These are phyloP conservation scores for Rhinatrema bivittatum DNA, from an alignment of 2,797 vertebrate species.

Conservation along the genomic window DNA sequence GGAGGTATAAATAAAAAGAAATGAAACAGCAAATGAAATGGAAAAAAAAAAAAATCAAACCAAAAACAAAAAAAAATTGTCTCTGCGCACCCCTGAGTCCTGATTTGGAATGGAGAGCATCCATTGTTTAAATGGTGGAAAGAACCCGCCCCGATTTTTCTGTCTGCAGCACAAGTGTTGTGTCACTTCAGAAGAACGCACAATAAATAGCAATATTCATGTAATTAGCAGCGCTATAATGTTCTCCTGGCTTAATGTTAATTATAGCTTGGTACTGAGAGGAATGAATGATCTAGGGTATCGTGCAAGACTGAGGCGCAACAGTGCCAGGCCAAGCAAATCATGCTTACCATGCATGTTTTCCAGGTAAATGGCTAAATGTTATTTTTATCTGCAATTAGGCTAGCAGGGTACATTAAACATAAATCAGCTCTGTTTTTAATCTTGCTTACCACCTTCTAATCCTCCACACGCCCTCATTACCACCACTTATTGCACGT, in stretches of 20 bases:
- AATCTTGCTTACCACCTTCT: not conserved
- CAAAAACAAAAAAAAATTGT: too few relatives aligned
- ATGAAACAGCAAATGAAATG: too few relatives aligned
- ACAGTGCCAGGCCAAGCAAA: not conserved
- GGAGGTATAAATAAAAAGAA: too few relatives aligned
- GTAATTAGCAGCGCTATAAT: not conserved
- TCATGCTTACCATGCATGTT: not conserved
- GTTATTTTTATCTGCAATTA: not conserved
- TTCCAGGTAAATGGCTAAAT: not conserved
- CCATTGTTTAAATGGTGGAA: not conserved
- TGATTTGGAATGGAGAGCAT: too few relatives aligned
- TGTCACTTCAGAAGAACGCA: not conserved
- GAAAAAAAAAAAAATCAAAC: too few relatives aligned
- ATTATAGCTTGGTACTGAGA: slow-evolving; percentile 4
- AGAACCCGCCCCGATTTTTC: not conserved
- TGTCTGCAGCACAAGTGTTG: not conserved
- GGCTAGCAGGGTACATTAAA: not conserved
- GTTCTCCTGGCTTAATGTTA: slow-evolving; percentile 1
- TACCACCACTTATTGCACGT: slow-evolving; percentile 4
- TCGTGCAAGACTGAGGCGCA: not conserved
- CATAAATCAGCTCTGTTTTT: not conserved
- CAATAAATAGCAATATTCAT: slow-evolving; percentile 1
- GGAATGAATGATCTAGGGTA: not conserved
- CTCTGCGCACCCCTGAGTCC: too few relatives aligned
- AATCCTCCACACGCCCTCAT: not conserved